phyloP scores from a whole-genome alignment of 2,113 vertebrate species.

The Paraplagusia blochii region DNA sequence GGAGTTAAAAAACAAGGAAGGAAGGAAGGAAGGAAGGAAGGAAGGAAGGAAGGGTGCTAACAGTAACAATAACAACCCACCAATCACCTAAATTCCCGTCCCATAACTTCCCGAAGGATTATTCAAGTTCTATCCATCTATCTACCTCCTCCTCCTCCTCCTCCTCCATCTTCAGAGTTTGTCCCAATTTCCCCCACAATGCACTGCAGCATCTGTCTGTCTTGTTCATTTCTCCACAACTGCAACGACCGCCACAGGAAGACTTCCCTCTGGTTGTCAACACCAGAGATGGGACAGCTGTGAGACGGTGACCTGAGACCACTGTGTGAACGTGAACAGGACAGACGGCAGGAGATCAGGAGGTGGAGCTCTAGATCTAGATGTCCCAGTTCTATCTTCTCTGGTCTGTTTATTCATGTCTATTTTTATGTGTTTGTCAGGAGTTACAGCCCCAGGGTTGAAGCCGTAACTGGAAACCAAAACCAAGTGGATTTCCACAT shows the following conservation, averaged over 20 bases:
- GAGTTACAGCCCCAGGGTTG: too few relatives aligned
- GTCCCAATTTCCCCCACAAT: slow-evolving; percentile 33
- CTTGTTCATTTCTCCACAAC: slow-evolving; percentile 28
- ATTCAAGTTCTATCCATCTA: too few relatives aligned
- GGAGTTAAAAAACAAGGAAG: not conserved
- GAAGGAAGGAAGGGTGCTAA: not conserved
- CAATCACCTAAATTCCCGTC: too few relatives aligned
- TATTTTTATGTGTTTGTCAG: too few relatives aligned
- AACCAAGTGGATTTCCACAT: too few relatives aligned
- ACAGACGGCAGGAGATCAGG: slow-evolving; percentile 6
- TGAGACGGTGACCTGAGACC: too few relatives aligned
- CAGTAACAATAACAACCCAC: too few relatives aligned
- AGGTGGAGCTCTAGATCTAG: too few relatives aligned
- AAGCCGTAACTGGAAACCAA: too few relatives aligned
- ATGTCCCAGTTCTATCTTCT: too few relatives aligned
- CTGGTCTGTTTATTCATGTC: too few relatives aligned
- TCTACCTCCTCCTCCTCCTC: slow-evolving; percentile 19
- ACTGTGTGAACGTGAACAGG: slow-evolving; percentile 33
- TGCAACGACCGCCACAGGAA: slow-evolving; percentile 29
- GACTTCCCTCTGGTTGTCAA: slow-evolving; percentile 38
- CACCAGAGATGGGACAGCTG: slow-evolving; percentile 63
- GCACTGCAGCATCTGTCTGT: slow-evolving; percentile 33
- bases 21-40: not conserved
- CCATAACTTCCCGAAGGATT: too few relatives aligned
- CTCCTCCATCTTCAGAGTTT: slow-evolving; percentile 18